Base-by-base conservation (phyloP, 1,140 invertebrate species). In the Drosophila azteca region DNA sequence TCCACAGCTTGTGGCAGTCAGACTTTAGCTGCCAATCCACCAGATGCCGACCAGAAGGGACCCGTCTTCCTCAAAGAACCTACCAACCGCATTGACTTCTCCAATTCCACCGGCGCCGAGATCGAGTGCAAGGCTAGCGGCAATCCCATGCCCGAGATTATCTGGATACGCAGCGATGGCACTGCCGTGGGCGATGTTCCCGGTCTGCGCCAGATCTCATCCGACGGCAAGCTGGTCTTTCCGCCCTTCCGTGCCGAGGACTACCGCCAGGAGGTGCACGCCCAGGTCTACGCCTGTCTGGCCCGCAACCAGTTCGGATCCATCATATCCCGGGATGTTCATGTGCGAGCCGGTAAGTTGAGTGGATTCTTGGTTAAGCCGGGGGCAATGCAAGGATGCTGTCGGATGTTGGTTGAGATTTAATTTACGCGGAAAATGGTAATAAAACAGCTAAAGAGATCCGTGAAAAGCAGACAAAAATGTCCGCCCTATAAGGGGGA, bases 31-130 rank as follows among this genome's bases (percentile, higher is more conserved):
- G 90, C 82, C 45, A 91, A 79, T 70, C 80, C 90, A 20, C 85
- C 90, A 41, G 91, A 92, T 88, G 89, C 88, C 51, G 91, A 92
- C 63, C 83, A 87, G 20, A 92, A 92, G 70, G 97, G 97, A 85
- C 97, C 97, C 7, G 96, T 98, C 52, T 98, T 98, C 92, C 94
- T 97, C 57, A 96, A 96, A 79, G 97, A 98, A 93, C 97, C 97
- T 20, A 96, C 96, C 66, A 97, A 96, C 92, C 94, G 96, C 77
- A 94, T 98, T 45, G 97, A 98, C 91, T 98, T 99, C 92, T 97
- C 96, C 64, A 99, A 99, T 92, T 97, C 97, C 50, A 98, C 97
- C 29, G 98, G 97, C 78, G 96, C 97, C 60, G 95, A 96, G 71
- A 96, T 99, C 48, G 96, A 98, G 92, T 99, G 98, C 92, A 96